A percentile compares a stretch with the other conserved stretches of the same genome.
phyloP scores from a whole-genome alignment of 2,888 invertebrate species.

The Congeria kusceri region DNA sequence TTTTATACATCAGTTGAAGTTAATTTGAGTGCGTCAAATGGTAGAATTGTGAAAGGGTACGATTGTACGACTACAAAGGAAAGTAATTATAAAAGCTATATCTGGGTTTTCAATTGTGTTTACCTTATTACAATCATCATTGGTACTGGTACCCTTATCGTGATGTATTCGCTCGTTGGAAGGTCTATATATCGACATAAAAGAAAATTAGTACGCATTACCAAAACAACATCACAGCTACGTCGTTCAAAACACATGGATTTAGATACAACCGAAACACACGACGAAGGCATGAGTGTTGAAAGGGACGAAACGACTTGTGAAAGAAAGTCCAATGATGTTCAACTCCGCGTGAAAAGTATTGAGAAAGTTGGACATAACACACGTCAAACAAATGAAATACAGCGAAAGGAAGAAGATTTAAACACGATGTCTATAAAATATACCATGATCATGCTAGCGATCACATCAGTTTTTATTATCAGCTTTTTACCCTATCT shows the following conservation, averaged over 20 bases:
- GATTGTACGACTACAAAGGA: slow-evolving; percentile 45
- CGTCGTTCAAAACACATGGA: too few relatives aligned
- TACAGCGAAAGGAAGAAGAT: too few relatives aligned
- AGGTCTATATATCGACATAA: slow-evolving; percentile 17
- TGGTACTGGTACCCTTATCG: neutral
- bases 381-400: too few relatives aligned
- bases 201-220: neutral
- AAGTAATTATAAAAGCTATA: slow-evolving; percentile 20
- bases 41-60: slow-evolving; percentile 13
- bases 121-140: slow-evolving; percentile 33
- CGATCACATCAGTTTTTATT: slow-evolving; percentile 59
- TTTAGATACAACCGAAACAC: too few relatives aligned
- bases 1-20: slow-evolving; percentile 12
- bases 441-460: slow-evolving; percentile 63
- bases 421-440: slow-evolving; percentile 35
- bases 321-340: too few relatives aligned
- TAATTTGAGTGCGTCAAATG: neutral
- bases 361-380: too few relatives aligned
- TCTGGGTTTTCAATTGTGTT: slow-evolving; percentile 30
- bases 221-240: neutral
- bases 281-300: too few relatives aligned
- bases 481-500: slow-evolving; percentile 65
- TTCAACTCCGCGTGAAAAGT: too few relatives aligned
- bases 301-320: too few relatives aligned
- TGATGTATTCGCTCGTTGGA: slow-evolving; percentile 43